Evolutionary conservation across 2,888 invertebrate genomes (phyloP).

Genomic region (Scaptomyza cyrtandrae): DNA sequence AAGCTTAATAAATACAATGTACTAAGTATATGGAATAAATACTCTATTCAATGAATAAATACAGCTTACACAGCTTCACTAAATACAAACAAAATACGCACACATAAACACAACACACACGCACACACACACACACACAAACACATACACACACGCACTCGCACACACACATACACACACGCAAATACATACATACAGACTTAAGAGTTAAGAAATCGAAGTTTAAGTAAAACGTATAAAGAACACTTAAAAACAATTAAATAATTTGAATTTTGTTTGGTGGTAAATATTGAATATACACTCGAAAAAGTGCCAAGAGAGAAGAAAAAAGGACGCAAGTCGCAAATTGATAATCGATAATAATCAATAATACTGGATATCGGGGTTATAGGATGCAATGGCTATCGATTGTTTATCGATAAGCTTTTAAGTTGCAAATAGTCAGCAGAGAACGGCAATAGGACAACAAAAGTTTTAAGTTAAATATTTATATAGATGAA

Average conservation of each 20-base stretch:
- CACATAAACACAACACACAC: background rate
- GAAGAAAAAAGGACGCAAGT: conserved; percentile 4
- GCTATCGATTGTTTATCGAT: conserved; percentile 17
- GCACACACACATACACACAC: background rate
- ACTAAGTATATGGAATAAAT: conserved; percentile 13
- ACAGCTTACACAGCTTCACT: no score
- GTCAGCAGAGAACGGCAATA: conserved; percentile 6
- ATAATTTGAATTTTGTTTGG: background rate
- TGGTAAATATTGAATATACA: background rate
- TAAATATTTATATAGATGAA: background rate
- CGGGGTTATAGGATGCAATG: background rate
- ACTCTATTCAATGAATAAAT: conserved; percentile 31
- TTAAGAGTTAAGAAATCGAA: conserved; percentile 11
- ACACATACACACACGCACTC: background rate
- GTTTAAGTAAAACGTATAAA: conserved; percentile 17
- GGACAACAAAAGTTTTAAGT: background rate
- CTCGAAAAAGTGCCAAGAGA: no score
- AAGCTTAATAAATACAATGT: conserved; percentile 47
- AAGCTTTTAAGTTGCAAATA: conserved; percentile 9
- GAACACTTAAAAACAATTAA: conserved; percentile 15
- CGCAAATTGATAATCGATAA: conserved; percentile 1
- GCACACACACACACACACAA: conserved; percentile 12
- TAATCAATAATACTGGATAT: background rate
- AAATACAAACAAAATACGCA: conserved; percentile 25
- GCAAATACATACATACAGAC: conserved; percentile 1